Percentiles rank a stretch among this genome's conserved stretches.
Evolutionary conservation across 2,888 invertebrate species (phyloP).

Genomic region (Lobophora halterata): DNA sequence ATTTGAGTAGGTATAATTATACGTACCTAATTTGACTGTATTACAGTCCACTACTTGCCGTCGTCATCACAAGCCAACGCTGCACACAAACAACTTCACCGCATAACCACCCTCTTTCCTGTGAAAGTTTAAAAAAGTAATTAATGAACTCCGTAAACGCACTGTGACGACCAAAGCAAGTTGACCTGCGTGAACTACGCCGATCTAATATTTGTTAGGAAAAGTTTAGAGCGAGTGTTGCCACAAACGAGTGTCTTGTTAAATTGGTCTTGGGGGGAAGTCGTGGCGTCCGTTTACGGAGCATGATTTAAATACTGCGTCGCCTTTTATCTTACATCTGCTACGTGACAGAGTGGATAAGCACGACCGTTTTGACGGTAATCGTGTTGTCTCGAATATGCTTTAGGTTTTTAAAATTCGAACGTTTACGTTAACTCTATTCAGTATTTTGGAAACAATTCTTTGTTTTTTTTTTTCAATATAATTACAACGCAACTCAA

Average conservation of each 20-base stretch:
- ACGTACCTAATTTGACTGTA: too few relatives aligned
- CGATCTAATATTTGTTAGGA: constrained; percentile 3
- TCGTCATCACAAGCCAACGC: constrained; percentile 8
- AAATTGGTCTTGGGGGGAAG: constrained; percentile 28
- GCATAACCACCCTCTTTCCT: constrained; percentile 23
- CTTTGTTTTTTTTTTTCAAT: constrained; percentile 1
- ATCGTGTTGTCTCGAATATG: constrained; percentile 25
- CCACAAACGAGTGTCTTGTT: constrained; percentile 19
- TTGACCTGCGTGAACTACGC: constrained; percentile 35
- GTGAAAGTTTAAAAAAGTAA: constrained; percentile 28
- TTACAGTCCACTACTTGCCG: neutral
- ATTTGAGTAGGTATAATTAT: too few relatives aligned
- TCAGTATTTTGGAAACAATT: neutral
- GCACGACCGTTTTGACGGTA: constrained; percentile 42
- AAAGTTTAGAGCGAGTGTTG: constrained; percentile 17
- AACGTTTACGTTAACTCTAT: constrained; percentile 1
- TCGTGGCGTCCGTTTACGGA: constrained; percentile 36
- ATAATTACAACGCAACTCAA: too few relatives aligned
- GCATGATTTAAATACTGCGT: constrained; percentile 69
- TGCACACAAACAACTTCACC: constrained; percentile 15
- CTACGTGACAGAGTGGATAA: constrained; percentile 60
- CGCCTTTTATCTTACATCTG: constrained; percentile 68
- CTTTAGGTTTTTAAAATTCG: constrained; percentile 15
- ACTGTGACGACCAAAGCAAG: constrained; percentile 42
- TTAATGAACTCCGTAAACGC: constrained; percentile 40